Conservation (phyloP, 2,888 invertebrate species). For the Poecilus cupreus region DNA sequence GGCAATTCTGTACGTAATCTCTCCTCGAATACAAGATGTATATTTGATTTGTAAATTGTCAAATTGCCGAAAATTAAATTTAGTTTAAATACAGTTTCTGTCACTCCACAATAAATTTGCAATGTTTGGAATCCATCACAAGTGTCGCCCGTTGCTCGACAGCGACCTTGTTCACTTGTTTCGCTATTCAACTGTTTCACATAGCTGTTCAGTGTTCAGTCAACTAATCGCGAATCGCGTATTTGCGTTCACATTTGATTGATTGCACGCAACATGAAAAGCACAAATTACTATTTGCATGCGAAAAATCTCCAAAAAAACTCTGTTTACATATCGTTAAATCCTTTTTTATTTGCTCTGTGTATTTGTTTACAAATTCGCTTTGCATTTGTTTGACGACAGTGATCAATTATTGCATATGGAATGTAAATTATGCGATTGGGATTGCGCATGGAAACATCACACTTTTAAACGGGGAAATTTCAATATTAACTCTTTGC, state of each 20-base stretch:
- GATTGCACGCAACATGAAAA: constrained; percentile 50
- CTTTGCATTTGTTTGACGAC: constrained; percentile 36
- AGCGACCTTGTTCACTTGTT: too few relatives aligned
- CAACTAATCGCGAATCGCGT: constrained; percentile 50
- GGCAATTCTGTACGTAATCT: too few relatives aligned
- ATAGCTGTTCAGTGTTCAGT: constrained; percentile 30
- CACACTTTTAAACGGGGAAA: too few relatives aligned
- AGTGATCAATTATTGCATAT: constrained; percentile 27
- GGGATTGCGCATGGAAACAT: too few relatives aligned
- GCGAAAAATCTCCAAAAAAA: constrained; percentile 24
- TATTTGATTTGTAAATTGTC: too few relatives aligned
- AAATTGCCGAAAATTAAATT: too few relatives aligned
- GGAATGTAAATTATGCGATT: constrained; percentile 30
- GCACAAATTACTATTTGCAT: constrained; percentile 50
- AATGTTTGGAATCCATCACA: too few relatives aligned
- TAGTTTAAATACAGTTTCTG: too few relatives aligned
- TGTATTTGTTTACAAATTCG: constrained; percentile 35
- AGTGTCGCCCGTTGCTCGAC: too few relatives aligned
- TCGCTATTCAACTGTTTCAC: background rate
- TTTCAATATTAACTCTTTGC: too few relatives aligned
- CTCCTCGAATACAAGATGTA: too few relatives aligned
- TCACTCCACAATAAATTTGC: too few relatives aligned
- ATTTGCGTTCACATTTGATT: constrained; percentile 44
- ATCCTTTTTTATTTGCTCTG: constrained; percentile 42
- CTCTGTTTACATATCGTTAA: constrained; percentile 46